phyloP scores from a whole-genome alignment of 2,113 vertebrate genomes.

The Gadus chalcogrammus region DNA sequence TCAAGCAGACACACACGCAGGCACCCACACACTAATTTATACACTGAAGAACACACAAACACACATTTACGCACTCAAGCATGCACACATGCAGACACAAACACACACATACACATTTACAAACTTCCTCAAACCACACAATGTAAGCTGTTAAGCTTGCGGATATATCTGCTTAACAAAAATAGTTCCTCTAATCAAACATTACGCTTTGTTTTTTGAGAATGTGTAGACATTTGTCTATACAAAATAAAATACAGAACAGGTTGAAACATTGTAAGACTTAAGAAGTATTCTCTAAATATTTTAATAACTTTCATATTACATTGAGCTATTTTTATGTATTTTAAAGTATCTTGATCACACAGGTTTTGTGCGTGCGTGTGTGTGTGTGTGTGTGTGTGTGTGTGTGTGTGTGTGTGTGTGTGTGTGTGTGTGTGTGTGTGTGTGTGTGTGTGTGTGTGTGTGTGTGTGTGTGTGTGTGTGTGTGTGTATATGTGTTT shows the following conservation, averaged over 20 bases:
- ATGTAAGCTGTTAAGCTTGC: conserved; percentile 31
- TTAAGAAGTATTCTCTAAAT: too few species aligned
- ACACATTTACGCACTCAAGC: neutral
- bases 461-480: too few species aligned
- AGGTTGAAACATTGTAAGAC: neutral
- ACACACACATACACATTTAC: conserved; percentile 8
- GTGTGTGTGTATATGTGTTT: too few species aligned
- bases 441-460: too few species aligned
- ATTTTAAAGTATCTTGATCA: neutral
- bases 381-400: too few species aligned
- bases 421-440: too few species aligned
- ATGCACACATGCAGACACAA: conserved; percentile 13
- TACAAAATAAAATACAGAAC: neutral
- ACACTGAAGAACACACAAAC: neutral
- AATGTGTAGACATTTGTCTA: neutral
- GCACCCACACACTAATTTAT: too few species aligned
- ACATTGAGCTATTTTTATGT: neutral
- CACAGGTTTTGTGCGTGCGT: too few species aligned
- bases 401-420: too few species aligned
- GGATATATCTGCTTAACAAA: conserved; percentile 25
- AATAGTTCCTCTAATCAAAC: neutral
- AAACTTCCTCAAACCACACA: conserved; percentile 46
- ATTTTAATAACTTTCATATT: neutral
- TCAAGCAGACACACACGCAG: too few species aligned
- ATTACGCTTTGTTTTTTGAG: neutral